phyloP scores from a whole-genome alignment of 2,113 vertebrate genomes.

The Sphyrna mokarran region DNA sequence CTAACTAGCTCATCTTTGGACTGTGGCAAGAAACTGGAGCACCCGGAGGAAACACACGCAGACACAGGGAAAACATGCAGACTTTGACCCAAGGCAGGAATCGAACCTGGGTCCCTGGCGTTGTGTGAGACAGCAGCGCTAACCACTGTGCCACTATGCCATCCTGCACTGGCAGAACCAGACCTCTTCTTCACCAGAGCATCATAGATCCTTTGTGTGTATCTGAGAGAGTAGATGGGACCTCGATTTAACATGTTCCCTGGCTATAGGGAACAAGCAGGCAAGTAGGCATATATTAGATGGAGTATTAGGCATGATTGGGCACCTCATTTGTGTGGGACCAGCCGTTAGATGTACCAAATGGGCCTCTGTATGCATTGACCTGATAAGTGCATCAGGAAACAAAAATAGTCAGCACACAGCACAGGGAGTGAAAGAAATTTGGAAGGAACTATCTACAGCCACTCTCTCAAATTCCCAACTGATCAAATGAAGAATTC shows the following conservation, averaged over 20 bases:
- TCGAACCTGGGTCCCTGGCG: too few relatives aligned
- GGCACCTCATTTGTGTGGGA: not conserved
- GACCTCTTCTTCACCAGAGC: not conserved
- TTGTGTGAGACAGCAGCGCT: too few relatives aligned
- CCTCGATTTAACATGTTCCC: not conserved
- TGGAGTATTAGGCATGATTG: not conserved
- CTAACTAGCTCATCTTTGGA: too few relatives aligned
- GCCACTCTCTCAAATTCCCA: not conserved
- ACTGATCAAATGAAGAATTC: not conserved
- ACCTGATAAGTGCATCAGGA: not conserved
- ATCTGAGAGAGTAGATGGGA: not conserved
- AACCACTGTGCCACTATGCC: too few relatives aligned
- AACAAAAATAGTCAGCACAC: not conserved
- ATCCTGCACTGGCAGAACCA: too few relatives aligned
- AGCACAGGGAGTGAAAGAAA: not conserved
- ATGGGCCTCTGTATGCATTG: not conserved
- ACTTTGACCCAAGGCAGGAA: too few relatives aligned
- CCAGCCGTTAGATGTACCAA: not conserved
- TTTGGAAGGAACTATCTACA: not conserved
- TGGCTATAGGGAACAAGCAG: not conserved
- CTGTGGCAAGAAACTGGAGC: too few relatives aligned
- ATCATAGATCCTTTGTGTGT: not conserved
- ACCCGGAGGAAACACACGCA: too few relatives aligned
- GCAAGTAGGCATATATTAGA: not conserved
- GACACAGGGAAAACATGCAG: too few relatives aligned